Evolutionary conservation across 1,140 invertebrate genomes (phyloP), one percentile per base, ranked within the genome.

Genomic region (Brachionus sp.): DNA sequence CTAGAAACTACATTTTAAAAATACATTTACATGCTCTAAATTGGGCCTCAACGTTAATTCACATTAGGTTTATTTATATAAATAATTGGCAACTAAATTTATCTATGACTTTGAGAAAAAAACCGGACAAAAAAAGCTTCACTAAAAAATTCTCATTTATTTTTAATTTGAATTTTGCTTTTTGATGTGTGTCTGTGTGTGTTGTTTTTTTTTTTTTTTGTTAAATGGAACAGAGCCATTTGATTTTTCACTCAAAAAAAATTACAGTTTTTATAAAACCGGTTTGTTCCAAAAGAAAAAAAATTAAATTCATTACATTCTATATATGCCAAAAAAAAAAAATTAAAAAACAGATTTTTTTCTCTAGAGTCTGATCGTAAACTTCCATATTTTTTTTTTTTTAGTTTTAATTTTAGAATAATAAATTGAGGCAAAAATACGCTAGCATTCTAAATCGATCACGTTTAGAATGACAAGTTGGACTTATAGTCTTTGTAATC

Each of bases 81-180:
- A 19, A 57, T 57, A 19, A 19, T 57, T 57, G 39, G 39, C 39
- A 42, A 42, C 39, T 42, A 42, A 57, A 53, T 19, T 25, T 57
- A 19, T 57, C 19, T 7, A 10, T 42, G 50, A 57, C 50, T 57
- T 57, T 5, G 50, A 57, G 50, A 29, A 57, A 57, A 50, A 57
- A 57, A 57, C 50, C 50, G 50, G 50, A 50, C 9, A 29, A 57
- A 57, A 57, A 57, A 57, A 57, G n/a, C 19, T 57, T 57, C 50
- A 57, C 50, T 57, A 57, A 57, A 50, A 50, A 57, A 57, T 57
- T 57, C 50, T 57, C 50, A 57, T 57, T 57, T 57, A 57, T 57
- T 57, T 57, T 6, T n/a, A n/a, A 19, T 57, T 23, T 57, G 29
- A 29, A 29, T n/a, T 19, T 57, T 57, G 39, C 39, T 42, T 42